Evolutionary conservation across 2,113 vertebrate genomes (phyloP).

Genomic region (Ibidorhyncha struthersii): DNA sequence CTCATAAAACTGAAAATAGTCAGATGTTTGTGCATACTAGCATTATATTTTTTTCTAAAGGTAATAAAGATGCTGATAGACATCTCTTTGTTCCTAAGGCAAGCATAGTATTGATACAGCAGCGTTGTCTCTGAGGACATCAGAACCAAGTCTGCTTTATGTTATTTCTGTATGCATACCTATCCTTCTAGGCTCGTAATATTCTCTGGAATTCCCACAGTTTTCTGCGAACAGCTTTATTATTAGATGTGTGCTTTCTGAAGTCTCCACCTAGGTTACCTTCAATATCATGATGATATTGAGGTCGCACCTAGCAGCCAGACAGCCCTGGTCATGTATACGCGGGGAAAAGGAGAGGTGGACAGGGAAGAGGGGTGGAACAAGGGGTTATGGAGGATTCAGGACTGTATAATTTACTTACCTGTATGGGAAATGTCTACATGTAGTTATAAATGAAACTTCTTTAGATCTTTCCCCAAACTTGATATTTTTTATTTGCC

Average conservation of each 20-base stretch:
- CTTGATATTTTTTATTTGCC: background rate
- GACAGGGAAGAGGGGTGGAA: background rate
- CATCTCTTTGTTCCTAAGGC: background rate
- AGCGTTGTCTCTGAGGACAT: background rate
- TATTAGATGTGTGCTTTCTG: background rate
- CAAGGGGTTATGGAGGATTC: background rate
- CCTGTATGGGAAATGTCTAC: background rate
- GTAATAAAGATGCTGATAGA: background rate
- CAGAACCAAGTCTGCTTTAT: background rate
- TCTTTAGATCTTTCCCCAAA: background rate
- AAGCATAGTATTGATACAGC: background rate
- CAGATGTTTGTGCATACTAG: accelerated
- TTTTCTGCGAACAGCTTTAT: slow-evolving; percentile 1
- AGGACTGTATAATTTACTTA: background rate
- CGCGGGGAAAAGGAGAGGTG: background rate
- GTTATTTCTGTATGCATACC: background rate
- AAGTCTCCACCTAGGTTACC: background rate
- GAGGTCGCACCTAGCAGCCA: background rate
- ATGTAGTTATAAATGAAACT: background rate
- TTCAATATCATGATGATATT: background rate
- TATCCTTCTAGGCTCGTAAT: background rate
- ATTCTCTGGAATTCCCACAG: background rate
- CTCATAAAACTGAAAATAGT: background rate
- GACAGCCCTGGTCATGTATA: background rate
- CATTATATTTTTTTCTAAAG: background rate